Base-by-base conservation (phyloP, 2,888 invertebrate genomes). In the Saturnia pavonia region DNA sequence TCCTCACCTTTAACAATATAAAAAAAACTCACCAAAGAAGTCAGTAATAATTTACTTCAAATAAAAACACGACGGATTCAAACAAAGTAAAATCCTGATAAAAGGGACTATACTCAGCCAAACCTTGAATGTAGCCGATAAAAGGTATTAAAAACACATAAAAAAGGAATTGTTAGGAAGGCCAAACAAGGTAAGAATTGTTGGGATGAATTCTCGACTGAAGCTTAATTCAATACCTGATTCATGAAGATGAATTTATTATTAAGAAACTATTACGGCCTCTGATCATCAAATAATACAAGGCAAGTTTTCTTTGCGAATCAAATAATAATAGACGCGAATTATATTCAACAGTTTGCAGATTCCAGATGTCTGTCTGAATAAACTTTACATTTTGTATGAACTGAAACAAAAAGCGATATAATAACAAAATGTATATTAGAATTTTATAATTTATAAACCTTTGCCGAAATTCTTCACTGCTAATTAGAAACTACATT, bases 1-100 rank as follows among this genome's bases (percentile, higher is more conserved):
- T 63, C 63, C 19, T 63, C 40, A 16, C 63, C 63, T 63, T 63
- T 63, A 19, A 63, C 40, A 40, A 63, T 57, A 63, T 8, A 40
- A 63, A 40, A 63, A 63, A 63, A 63, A 63, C 63, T 63, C 16
- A 27, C 63, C 34, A 34, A 40, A 63, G 34, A 34, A 63, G 3
- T 34, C 25, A 7, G 40, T 19, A 27, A 63, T 9, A 34, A 19
- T 63, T 63, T 34, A 63, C 7, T 40, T 34, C 16, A 19, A 63
- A 63, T 63, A n/a, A 63, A 34, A 27, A 63, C 40, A 40, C 16
- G 19, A 6, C 40, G 16, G 34, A 34, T 40, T 63, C 16, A 27
- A 2, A 19, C n/a, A 63, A 63, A 63, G 63, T 40, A 63, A 16
- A 40, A 40, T 16, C 34, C 2, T 19, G 63, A 57, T 57, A 57